Conservation (phyloP, 2,797 vertebrate genomes). For the Bradypodion ventrale region DNA sequence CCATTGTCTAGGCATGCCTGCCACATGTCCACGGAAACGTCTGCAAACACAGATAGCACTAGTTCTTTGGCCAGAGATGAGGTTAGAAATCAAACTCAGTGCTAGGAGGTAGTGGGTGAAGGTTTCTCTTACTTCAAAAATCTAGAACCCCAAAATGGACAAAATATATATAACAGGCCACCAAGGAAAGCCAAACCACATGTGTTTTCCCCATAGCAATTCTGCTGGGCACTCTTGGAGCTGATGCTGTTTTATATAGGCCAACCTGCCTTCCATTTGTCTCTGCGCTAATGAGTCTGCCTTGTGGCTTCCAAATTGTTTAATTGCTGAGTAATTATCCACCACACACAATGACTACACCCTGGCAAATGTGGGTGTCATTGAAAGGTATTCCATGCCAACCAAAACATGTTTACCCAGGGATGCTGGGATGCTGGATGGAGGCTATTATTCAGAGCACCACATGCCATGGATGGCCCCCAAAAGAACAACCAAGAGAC, state of each 20-base stretch:
- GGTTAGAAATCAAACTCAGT: background rate
- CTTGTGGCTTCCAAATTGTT: conserved; percentile 45
- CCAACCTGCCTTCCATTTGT: conserved; percentile 11
- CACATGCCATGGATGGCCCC: background rate
- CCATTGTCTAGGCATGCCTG: too few species aligned
- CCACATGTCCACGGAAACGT: too few species aligned
- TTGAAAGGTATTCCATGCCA: conserved; percentile 9
- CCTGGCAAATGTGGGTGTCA: conserved; percentile 35
- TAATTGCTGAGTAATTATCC: conserved; percentile 52
- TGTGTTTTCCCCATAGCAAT: conserved; percentile 8
- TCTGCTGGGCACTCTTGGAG: background rate
- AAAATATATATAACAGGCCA: background rate
- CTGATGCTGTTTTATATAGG: background rate
- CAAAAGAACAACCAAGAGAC: conserved; percentile 7
- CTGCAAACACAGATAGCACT: too few species aligned
- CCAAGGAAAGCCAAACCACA: rapidly evolving
- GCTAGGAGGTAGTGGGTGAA: background rate
- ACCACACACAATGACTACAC: background rate
- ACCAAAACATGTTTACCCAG: conserved; percentile 9
- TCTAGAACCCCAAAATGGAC: background rate
- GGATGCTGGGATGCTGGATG: conserved; percentile 20
- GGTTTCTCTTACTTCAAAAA: background rate
- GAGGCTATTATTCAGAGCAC: conserved; percentile 21
- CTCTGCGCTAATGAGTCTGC: conserved; percentile 14
- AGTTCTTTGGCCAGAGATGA: rapidly evolving